Conservation (phyloP, 2,113 vertebrate species). For the Clarias gariepinus region DNA sequence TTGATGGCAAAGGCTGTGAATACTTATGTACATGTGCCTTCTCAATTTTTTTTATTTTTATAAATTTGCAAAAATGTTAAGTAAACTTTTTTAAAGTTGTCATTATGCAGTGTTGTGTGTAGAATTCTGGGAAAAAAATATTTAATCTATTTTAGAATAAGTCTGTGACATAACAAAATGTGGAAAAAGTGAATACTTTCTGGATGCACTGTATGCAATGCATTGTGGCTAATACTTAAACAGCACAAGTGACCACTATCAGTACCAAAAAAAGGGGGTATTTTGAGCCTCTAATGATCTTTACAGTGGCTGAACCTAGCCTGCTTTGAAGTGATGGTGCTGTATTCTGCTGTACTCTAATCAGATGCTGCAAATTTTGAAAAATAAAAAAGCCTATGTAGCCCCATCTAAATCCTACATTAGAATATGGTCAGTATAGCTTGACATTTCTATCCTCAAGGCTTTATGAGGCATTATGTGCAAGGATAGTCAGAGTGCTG, state of each 20-base stretch:
- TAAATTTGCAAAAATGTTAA: too few relatives aligned
- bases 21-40: too few relatives aligned
- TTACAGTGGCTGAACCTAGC: conserved; percentile 36
- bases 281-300: conserved; percentile 30
- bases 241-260: conserved; percentile 11
- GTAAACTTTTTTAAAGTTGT: too few relatives aligned
- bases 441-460: conserved; percentile 1
- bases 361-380: conserved; percentile 44
- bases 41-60: too few relatives aligned
- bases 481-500: not conserved
- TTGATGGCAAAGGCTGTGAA: too few relatives aligned
- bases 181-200: too few relatives aligned
- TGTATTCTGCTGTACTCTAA: conserved; percentile 27
- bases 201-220: conserved; percentile 2
- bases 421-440: conserved; percentile 17
- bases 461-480: not conserved
- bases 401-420: conserved; percentile 22
- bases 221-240: conserved; percentile 24
- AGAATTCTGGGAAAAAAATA: too few relatives aligned
- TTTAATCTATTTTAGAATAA: too few relatives aligned
- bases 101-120: too few relatives aligned
- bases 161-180: too few relatives aligned
- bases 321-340: conserved; percentile 45
- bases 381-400: conserved; percentile 31
- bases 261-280: conserved; percentile 13